phyloP scores from a whole-genome alignment of 2,888 invertebrate species.

The Callyntrura sp. region DNA sequence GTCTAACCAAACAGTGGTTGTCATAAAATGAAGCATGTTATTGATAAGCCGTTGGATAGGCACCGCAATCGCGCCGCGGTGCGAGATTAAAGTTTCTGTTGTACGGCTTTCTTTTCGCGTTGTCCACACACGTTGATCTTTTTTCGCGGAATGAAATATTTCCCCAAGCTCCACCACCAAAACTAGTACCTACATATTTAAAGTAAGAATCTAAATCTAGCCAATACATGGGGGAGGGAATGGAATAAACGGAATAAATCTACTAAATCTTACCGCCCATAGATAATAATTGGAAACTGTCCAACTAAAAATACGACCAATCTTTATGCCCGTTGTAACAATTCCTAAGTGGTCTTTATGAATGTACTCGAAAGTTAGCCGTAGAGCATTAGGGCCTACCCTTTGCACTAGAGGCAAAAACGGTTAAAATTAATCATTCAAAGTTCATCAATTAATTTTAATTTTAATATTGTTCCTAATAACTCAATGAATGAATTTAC shows the following conservation, averaged over 20 bases:
- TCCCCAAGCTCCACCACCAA: conserved; percentile 60
- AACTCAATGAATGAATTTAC: conserved; percentile 36
- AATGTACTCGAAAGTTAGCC: conserved; percentile 57
- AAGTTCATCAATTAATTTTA: not conserved
- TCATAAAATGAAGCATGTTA: conserved; percentile 27
- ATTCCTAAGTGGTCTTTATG: conserved; percentile 68
- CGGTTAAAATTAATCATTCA: not conserved
- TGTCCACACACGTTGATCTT: not conserved
- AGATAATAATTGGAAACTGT: conserved; percentile 64
- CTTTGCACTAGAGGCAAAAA: conserved; percentile 24
- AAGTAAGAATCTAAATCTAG: no score
- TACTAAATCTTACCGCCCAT: conserved; percentile 56
- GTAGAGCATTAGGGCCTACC: conserved; percentile 60
- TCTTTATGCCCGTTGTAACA: conserved; percentile 61
- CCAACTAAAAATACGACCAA: conserved; percentile 60
- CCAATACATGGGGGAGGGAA: not conserved
- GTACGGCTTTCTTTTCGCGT: no score
- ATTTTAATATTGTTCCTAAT: not conserved
- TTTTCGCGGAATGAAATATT: conserved; percentile 51
- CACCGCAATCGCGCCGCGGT: not conserved
- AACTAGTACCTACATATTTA: conserved; percentile 50
- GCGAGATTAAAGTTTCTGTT: not conserved
- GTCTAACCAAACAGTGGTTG: conserved; percentile 48
- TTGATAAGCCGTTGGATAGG: conserved; percentile 24
- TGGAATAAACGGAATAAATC: not conserved